Evolutionary conservation across 2,113 vertebrate species (phyloP).

Genomic region (Meriones unguiculatus): DNA sequence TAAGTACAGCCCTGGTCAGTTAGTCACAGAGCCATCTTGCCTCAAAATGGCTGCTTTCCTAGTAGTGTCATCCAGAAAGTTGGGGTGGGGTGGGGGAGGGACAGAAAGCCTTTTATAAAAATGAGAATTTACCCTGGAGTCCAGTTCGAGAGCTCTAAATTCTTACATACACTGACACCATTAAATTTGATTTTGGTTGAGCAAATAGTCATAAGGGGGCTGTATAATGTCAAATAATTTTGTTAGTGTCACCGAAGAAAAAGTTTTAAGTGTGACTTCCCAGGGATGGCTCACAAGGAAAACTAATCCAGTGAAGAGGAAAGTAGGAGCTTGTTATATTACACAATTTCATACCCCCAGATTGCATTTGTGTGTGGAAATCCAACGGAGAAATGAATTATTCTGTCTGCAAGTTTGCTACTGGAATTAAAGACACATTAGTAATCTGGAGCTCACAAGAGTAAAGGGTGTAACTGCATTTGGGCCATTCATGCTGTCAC

Average conservation of each 20-base stretch:
- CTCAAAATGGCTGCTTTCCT: slow-evolving; percentile 13
- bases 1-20: not conserved
- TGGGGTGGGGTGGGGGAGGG: no score
- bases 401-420: not conserved
- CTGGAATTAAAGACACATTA: not conserved
- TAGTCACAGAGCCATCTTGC: not conserved
- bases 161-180: not conserved
- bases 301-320: not conserved
- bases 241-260: not conserved
- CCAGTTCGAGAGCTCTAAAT: slow-evolving; percentile 9
- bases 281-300: slow-evolving; percentile 11
- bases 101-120: not conserved
- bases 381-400: not conserved
- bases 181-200: slow-evolving; percentile 52
- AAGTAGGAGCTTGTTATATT: not conserved
- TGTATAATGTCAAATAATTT: slow-evolving; percentile 15
- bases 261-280: slow-evolving; percentile 14
- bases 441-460: not conserved
- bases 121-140: not conserved
- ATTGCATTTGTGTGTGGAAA: slow-evolving; percentile 6
- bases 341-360: slow-evolving; percentile 45
- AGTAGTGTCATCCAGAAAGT: not conserved
- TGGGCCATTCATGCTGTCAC: not conserved
- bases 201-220: slow-evolving; percentile 4
- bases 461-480: not conserved